Evolutionary conservation across 2,888 invertebrate genomes (phyloP).

Genomic region (Nudaria mundana): DNA sequence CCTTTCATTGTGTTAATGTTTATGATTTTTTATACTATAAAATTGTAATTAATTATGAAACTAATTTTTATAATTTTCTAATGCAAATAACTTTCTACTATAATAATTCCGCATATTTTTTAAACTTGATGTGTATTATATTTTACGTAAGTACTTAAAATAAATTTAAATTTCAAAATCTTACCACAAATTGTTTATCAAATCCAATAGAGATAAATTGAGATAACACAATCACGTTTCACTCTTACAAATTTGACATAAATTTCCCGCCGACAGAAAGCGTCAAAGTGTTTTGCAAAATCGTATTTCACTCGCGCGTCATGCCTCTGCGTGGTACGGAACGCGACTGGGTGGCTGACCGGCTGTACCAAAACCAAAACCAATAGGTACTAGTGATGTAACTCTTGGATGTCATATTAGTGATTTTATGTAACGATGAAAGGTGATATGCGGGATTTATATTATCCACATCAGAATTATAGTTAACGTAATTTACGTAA

Average conservation of each 20-base stretch:
- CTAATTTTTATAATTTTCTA: no score
- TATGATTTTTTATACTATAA: no score
- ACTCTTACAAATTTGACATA: conserved; percentile 52
- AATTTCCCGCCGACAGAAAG: conserved; percentile 54
- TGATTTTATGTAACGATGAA: conserved; percentile 37
- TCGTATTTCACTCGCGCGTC: conserved; percentile 28
- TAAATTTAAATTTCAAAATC: conserved; percentile 2
- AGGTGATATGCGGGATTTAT: conserved; percentile 22
- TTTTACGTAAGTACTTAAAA: not conserved
- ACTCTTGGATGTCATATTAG: conserved; percentile 35
- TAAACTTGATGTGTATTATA: no score
- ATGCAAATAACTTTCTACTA: no score
- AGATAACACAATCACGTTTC: conserved; percentile 37
- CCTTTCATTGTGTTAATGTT: no score
- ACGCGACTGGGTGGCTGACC: conserved; percentile 38
- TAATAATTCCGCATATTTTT: no score
- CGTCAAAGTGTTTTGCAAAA: conserved; percentile 48
- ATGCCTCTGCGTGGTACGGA: conserved; percentile 25
- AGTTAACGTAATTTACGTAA: conserved; percentile 1
- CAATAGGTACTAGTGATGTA: conserved; percentile 33
- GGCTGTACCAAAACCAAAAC: conserved; percentile 25
- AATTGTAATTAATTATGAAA: no score
- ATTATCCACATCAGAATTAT: not conserved
- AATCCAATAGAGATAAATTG: conserved; percentile 33
- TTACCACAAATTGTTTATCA: conserved; percentile 31